Evolutionary conservation across 1,140 invertebrate genomes (phyloP), one percentile per base, ranked within the genome.

Genomic region (Pogonus chalceus): DNA sequence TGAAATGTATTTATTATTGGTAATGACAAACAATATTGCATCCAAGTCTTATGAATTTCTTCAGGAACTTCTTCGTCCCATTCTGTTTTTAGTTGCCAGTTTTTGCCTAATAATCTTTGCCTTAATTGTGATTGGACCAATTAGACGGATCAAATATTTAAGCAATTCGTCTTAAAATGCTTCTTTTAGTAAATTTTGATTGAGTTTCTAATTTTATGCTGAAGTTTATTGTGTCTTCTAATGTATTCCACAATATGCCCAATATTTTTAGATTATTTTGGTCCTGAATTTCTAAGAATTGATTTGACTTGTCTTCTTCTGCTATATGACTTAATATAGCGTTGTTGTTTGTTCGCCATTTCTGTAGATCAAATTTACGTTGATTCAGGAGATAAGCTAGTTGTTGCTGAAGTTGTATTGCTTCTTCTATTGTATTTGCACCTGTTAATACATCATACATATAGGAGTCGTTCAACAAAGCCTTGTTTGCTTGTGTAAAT

Each of bases 371-470:
- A 35, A 49, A 54, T 23, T 24, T 16, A 2, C 16, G 2, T 43
- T 7, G 2, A 12, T 18, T 4, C 4, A 43, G 26, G 14, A 43
- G 7, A 43, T n/a, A n/a, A 43, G 37, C 7, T 4, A 18, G 3
- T 43, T 18, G 9, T 9, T 43, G 3, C 3, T 16, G 9, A 43
- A 18, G 7, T 43, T n/a, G n/a, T n/a, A 53, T 37, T 1, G 56
- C 23, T 21, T 59, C 21, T 18, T 51, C 23, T 20, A 62, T 0
- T 48, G 10, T 49, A 51, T 72, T 53, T n/a, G 52, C 39, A 1
- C 70, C 68, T 0, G 65, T 64, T 7, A 70, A 35, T 2, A 73
- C 20, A 58, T 75, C 72, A 60, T 76, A 71, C 1, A 73, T 66
- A 46, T 73, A 74, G 50, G 72, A 68, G 62, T 72, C 65, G 0